These are phyloP conservation scores for Xenopus petersii DNA, from an alignment of 2,797 vertebrate genomes.

Conservation along the genomic window DNA sequence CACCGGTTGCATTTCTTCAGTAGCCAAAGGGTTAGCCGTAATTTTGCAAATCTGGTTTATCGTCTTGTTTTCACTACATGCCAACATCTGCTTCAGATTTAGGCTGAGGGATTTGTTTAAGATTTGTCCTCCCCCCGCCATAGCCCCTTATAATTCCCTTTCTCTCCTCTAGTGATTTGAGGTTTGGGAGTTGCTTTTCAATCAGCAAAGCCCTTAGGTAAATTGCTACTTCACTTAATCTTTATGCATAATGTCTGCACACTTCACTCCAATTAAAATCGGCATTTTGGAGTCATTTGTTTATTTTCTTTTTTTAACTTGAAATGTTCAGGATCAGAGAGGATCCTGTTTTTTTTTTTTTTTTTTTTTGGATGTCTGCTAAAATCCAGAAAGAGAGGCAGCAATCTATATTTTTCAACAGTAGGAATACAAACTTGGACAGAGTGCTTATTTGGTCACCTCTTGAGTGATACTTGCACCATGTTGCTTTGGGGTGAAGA, in stretches of 20 bases:
- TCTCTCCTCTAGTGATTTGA: conserved; percentile 62
- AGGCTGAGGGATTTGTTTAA: conserved; percentile 61
- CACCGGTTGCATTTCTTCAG: background rate
- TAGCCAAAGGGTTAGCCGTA: conserved; percentile 48
- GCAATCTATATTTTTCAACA: no score
- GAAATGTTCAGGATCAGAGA: no score
- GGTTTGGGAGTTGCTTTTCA: conserved; percentile 76
- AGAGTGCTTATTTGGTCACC: no score
- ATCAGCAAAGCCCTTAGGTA: conserved; percentile 76
- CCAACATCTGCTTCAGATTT: conserved; percentile 68
- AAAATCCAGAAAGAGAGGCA: no score
- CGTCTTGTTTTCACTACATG: conserved; percentile 61
- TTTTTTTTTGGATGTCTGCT: no score
- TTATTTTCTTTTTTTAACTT: no score
- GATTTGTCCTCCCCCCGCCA: conserved; percentile 23
- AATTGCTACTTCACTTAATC: conserved; percentile 84
- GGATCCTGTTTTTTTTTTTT: no score
- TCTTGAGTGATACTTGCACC: no score
- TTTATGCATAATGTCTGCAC: conserved; percentile 60
- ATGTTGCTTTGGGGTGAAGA: no score
- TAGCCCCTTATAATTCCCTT: conserved; percentile 45
- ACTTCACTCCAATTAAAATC: no score
- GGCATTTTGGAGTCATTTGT: no score
- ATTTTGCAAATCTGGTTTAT: conserved; percentile 63
- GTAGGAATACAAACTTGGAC: no score